A percentile compares a stretch with the other conserved stretches of the same genome.
phyloP scores from a whole-genome alignment of 1,140 invertebrate species.

The Cheumatopsyche charites region DNA sequence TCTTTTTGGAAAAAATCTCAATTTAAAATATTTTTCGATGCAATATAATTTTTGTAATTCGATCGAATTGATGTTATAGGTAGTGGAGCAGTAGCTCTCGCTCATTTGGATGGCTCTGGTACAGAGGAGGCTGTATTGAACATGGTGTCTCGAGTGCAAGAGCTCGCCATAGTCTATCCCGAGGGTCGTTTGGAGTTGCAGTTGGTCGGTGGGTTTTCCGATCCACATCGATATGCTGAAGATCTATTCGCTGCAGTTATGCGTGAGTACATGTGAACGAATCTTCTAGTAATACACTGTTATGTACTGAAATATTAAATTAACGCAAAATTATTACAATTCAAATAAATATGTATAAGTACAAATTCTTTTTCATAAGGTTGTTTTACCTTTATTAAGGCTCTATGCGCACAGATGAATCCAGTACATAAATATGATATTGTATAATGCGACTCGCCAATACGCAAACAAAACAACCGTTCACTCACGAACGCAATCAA shows the following conservation, averaged over 20 bases:
- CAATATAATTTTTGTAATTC: neutral
- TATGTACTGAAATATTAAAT: too few species aligned
- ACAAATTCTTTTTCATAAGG: neutral
- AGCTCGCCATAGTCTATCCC: constrained; percentile 80
- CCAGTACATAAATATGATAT: neutral
- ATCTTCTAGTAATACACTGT: too few species aligned
- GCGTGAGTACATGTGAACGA: constrained; percentile 75
- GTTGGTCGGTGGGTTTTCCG: constrained; percentile 87
- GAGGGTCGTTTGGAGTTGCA: constrained; percentile 88
- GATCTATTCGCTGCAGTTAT: constrained; percentile 88
- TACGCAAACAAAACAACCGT: constrained; percentile 33
- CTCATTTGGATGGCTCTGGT: constrained; percentile 88
- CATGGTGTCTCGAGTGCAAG: constrained; percentile 82
- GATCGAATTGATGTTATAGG: constrained; percentile 62
- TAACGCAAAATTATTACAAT: too few species aligned
- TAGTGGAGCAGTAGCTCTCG: constrained; percentile 84
- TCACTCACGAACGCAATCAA: constrained; percentile 39
- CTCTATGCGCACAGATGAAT: neutral
- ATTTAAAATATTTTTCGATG: neutral
- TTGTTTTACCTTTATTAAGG: neutral
- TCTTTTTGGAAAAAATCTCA: neutral
- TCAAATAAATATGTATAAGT: neutral
- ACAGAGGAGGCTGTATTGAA: constrained; percentile 79
- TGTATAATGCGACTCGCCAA: neutral
- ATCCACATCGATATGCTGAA: constrained; percentile 82